Conservation (phyloP, 2,113 vertebrate genomes). For the Cranoglanis bouderius region DNA sequence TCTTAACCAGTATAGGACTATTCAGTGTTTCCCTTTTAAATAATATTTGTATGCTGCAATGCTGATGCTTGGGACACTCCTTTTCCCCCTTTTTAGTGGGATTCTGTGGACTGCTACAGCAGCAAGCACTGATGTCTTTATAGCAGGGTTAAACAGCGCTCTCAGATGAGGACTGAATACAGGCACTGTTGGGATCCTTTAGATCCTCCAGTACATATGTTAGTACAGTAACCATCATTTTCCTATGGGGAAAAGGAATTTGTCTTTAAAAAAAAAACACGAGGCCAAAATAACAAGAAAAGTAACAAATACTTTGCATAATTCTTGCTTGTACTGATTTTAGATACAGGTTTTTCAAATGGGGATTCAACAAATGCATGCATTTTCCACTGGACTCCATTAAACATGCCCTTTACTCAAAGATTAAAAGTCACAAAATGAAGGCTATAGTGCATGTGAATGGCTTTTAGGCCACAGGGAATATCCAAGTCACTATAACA, state of each 20-base stretch:
- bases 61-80: neutral
- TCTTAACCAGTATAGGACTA: neutral
- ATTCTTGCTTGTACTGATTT: conserved; percentile 30
- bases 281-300: conserved; percentile 13
- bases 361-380: conserved; percentile 28
- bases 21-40: neutral
- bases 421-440: conserved; percentile 60
- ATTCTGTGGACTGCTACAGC: conserved; percentile 40
- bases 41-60: conserved; percentile 2
- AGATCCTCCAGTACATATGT: conserved; percentile 6
- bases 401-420: conserved; percentile 40
- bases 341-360: conserved; percentile 10
- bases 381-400: conserved; percentile 30
- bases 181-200: conserved; percentile 40
- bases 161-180: conserved; percentile 31
- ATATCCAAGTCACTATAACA: conserved; percentile 65
- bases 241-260: neutral
- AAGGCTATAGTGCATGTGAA: conserved; percentile 61
- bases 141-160: conserved; percentile 30
- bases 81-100: conserved; percentile 15
- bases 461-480: conserved; percentile 59
- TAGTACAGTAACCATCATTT: neutral
- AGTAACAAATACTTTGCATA: conserved; percentile 13
- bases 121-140: conserved; percentile 20
- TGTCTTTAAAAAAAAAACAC: neutral